Base-by-base conservation (phyloP, 2,888 invertebrate species). In the Caenorhabditis sinica region DNA sequence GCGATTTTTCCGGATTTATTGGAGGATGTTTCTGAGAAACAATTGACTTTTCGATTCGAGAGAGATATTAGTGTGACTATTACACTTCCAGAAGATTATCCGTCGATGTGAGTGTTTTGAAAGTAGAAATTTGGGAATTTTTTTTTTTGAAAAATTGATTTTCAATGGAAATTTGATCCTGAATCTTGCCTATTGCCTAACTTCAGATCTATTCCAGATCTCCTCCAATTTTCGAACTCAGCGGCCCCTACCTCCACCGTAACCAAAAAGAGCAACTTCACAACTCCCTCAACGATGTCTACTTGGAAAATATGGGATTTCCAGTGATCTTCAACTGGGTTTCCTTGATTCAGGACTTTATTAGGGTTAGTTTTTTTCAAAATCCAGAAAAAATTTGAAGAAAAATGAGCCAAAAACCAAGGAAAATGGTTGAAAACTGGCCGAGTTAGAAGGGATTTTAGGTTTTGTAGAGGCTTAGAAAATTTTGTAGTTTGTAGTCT, bases 251-350 rank as follows among this genome's bases (percentile, higher is more conserved):
- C 45, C 72, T 89, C 3, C n/a, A 23, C 15, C 61, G 79, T n/a
- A 61, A 80, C 20, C 82, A 89, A 58, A 74, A 85, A 45, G 60
- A 68, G n/a, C 25, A 36, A 2, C 75, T 89, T 1, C 77, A 75
- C 20, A 83, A 88, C 56, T 58, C 11, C 23, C 56, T 89, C n/a
- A 88, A 89, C 56, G 87, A 88, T 23, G 33, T 20, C n/a, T 89
- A 80, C 69, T 8, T 82, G 0, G 86, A 86, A 11, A 89, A 88
- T 74, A 71, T 89, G 2, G 89, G 90, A 13, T 73, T 73, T 61
- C 90, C 90, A 4, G 68, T 90, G 2, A 81, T 90, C 23, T 90
- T 84, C 79, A 76, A 74, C 15, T 89, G 89, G 89, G 82, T 89
- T 15, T 74, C 61, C 5, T 49, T 83, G 0, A 68, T 89, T 49